These are phyloP conservation scores for Eospalax fontanierii DNA, from an alignment of 2,797 vertebrate species.

Conservation along the genomic window DNA sequence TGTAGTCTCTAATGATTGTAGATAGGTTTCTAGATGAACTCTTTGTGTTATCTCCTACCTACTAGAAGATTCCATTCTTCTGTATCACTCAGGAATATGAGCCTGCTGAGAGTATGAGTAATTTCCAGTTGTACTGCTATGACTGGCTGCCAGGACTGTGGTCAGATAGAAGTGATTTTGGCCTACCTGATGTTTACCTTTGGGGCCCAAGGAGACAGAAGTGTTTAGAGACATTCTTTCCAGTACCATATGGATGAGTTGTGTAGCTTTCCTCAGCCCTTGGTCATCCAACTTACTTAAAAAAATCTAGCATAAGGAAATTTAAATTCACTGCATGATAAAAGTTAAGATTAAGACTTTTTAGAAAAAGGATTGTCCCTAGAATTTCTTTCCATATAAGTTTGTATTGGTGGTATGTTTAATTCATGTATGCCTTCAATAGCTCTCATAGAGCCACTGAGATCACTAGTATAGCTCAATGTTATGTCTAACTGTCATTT, in stretches of 20 bases:
- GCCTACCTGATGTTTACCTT: background rate
- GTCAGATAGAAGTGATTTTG: conserved; percentile 55
- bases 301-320: background rate
- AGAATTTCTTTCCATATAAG: conserved; percentile 20
- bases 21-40: conserved; percentile 45
- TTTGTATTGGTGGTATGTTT: conserved; percentile 3
- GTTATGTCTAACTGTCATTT: background rate
- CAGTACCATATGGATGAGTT: background rate
- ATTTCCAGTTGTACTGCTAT: conserved; percentile 14
- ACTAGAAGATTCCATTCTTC: conserved; percentile 50
- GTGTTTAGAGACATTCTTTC: conserved; percentile 19
- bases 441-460: background rate
- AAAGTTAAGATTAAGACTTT: background rate
- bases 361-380: background rate
- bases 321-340: conserved; percentile 22
- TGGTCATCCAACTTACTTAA: background rate
- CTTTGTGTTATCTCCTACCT: background rate
- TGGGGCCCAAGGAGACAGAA: conserved; percentile 11
- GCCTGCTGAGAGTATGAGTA: background rate
- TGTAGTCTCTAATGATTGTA: conserved; percentile 44
- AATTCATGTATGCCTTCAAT: conserved; percentile 38
- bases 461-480: background rate
- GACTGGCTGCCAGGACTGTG: background rate
- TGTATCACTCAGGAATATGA: background rate
- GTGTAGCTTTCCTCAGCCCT: background rate